Conservation (phyloP, 2,113 vertebrate genomes). For the Suncus etruscus region DNA sequence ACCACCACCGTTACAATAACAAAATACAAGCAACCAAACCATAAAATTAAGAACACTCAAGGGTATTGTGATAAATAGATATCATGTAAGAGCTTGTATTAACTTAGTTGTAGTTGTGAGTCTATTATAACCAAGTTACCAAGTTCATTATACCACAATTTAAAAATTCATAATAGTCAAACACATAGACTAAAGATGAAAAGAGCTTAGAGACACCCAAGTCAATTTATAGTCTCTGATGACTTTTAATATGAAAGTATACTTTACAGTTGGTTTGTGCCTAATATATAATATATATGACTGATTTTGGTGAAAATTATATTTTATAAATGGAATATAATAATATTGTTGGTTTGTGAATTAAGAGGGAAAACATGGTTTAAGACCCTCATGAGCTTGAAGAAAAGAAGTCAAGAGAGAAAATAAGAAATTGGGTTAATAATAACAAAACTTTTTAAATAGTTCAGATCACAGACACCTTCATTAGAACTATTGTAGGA, state of each 20-base stretch:
- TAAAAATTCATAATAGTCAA: too few relatives aligned
- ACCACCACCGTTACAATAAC: too few relatives aligned
- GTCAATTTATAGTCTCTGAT: not conserved
- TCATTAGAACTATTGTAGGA: not conserved
- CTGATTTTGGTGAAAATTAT: not conserved
- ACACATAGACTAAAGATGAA: not conserved
- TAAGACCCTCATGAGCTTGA: not conserved
- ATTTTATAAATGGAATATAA: not conserved
- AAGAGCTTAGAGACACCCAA: not conserved
- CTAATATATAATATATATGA: too few relatives aligned
- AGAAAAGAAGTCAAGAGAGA: not conserved
- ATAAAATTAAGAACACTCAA: not conserved
- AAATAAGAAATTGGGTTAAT: not conserved
- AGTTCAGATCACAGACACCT: not conserved
- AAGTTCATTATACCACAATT: too few relatives aligned
- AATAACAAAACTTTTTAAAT: not conserved
- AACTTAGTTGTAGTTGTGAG: not conserved
- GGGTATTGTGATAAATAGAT: not conserved
- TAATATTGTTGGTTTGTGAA: not conserved
- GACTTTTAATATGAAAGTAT: not conserved
- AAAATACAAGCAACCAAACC: not conserved
- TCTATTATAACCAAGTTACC: not conserved
- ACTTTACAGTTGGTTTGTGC: not conserved
- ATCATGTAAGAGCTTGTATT: not conserved
- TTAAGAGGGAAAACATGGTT: not conserved